Base-by-base conservation (phyloP, 2,113 vertebrate genomes). In the Hymenochirus boettgeri region DNA sequence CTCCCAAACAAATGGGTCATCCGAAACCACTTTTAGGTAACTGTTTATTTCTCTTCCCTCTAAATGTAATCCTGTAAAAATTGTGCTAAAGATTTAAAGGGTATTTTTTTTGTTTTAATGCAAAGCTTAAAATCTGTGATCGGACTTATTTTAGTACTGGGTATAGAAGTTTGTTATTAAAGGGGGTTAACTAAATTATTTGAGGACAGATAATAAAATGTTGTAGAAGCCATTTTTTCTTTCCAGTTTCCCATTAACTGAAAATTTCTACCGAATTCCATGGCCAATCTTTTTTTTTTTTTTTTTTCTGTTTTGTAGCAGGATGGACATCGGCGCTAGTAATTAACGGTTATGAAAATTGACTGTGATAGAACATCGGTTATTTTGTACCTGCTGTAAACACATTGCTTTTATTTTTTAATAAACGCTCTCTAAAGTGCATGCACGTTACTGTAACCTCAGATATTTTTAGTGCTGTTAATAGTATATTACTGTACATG, bases 401-500 rank as follows among this genome's bases (percentile, higher is more conserved):
- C 23, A 33, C 13, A 24, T 27, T 60, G 35, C 47, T 51, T 12
- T 61, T 61, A 58, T 74, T 93, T 91, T 89, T 88, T 86, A 84
- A 85, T 70, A 83, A 79, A 85, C 86, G 83, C 83, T 86, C 88
- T 95, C 91, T 91, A 84, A 84, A 73, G 85, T 97, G 93, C 94
- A 95, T 96, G 93, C 93, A 87, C 86, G 89, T 86, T 88, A 86
- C 89, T 80, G 88, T 93, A 86, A 88, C 77, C 87, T 88, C 81
- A 81, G 82, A 84, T 82, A 88, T 85, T 89, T 91, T 91, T 82
- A 83, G 90, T 92, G 90, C 91, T 84, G 85, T 91, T 90, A 82
- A 84, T 88, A 90, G 85, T 87, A 80, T 84, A 80, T 85, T 83
- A 81, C 82, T 89, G 91, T 93, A 91, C 80, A 88, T 87, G 86